A percentile compares a stretch with the other conserved stretches of the same genome.
Conservation (phyloP, 2,113 vertebrate genomes). For the Caranx ignobilis region DNA sequence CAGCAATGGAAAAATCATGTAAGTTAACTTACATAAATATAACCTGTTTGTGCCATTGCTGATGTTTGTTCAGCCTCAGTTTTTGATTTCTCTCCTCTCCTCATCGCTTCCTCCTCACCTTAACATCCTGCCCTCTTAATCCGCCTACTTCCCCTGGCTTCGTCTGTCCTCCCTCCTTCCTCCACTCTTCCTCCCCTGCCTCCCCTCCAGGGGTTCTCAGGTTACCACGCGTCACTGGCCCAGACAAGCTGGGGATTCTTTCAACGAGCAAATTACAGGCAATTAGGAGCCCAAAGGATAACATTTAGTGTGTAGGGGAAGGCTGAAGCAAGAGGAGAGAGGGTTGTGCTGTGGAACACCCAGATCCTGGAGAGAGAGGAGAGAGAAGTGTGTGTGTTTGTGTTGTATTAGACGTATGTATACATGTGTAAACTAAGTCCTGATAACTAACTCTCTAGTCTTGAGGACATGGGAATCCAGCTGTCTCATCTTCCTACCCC, state of each 20-base stretch:
- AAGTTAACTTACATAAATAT: not conserved
- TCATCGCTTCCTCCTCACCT: slow-evolving; percentile 63
- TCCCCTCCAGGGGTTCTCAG: slow-evolving; percentile 70
- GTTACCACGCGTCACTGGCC: slow-evolving; percentile 82
- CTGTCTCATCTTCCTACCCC: slow-evolving; percentile 30
- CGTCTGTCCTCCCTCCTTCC: slow-evolving; percentile 59
- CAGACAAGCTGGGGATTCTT: slow-evolving; percentile 83
- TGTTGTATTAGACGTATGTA: slow-evolving; percentile 54
- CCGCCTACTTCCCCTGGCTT: slow-evolving; percentile 61
- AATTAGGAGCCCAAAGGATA: slow-evolving; percentile 85
- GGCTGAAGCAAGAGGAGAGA: slow-evolving; percentile 69
- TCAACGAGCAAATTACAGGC: slow-evolving; percentile 82
- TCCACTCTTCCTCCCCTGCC: slow-evolving; percentile 54
- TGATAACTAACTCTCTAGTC: slow-evolving; percentile 59
- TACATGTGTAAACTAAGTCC: slow-evolving; percentile 76
- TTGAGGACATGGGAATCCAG: slow-evolving; percentile 47
- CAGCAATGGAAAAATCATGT: not conserved
- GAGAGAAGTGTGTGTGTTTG: slow-evolving; percentile 33
- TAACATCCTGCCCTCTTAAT: slow-evolving; percentile 65
- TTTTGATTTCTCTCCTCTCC: slow-evolving; percentile 24
- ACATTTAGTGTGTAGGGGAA: slow-evolving; percentile 81
- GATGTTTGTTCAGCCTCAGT: slow-evolving; percentile 12
- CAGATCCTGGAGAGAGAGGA: slow-evolving; percentile 66
- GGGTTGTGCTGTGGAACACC: slow-evolving; percentile 78
- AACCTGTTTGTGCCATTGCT: slow-evolving; percentile 5